phyloP scores from a whole-genome alignment of 2,888 invertebrate genomes.

The Pterobdella sp. region DNA sequence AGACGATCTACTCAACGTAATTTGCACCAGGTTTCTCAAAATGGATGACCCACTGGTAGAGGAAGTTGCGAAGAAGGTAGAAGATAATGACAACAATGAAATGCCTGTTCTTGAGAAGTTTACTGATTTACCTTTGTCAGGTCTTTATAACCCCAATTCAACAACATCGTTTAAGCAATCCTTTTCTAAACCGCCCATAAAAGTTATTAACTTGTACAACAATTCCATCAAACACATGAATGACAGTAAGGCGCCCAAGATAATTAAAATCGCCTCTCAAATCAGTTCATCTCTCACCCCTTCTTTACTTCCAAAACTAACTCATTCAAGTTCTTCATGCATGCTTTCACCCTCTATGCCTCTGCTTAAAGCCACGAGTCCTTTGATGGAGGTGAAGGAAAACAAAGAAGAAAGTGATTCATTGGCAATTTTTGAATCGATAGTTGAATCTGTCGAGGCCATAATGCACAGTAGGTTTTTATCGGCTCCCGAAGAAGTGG shows the following conservation, averaged over 20 bases:
- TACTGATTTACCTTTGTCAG: conserved; percentile 2
- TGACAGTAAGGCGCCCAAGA: neutral
- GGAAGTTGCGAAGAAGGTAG: neutral
- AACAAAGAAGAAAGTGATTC: neutral
- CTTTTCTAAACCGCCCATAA: conserved; percentile 6
- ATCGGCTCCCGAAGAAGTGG: conserved; percentile 5
- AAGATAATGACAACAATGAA: conserved; percentile 4
- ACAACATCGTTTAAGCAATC: neutral
- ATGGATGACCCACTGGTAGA: conserved; percentile 21
- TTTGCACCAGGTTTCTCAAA: conserved; percentile 26
- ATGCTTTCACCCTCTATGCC: neutral
- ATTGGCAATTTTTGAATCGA: neutral
- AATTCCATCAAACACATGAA: neutral
- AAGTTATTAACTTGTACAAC: conserved; percentile 1
- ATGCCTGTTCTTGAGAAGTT: conserved; percentile 26
- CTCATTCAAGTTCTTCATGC: neutral
- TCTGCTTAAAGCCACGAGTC: neutral
- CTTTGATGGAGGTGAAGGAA: neutral
- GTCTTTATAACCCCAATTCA: neutral
- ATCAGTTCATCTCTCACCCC: neutral
- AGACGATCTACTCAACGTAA: conserved; percentile 12
- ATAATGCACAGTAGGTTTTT: neutral
- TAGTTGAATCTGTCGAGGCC: neutral
- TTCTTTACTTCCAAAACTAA: neutral
- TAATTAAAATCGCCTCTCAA: neutral